Percentiles rank a stretch among this genome's conserved stretches.
These are phyloP conservation scores for Dermatemys mawii DNA, from an alignment of 2,113 vertebrate genomes.

Conservation along the genomic window DNA sequence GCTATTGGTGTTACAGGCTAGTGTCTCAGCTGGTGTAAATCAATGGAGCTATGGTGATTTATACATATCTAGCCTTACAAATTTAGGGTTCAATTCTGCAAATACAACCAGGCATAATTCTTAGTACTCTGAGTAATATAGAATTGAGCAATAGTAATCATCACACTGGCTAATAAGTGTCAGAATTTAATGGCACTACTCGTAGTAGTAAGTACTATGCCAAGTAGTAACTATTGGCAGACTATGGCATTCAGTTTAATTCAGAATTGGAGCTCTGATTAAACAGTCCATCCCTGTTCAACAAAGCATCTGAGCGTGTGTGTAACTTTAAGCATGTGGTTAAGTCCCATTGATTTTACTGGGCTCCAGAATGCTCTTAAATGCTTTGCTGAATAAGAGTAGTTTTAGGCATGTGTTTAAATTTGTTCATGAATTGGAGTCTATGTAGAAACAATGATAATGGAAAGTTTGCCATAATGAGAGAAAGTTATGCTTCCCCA, in stretches of 20 bases:
- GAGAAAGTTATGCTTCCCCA: not conserved
- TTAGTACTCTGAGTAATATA: not conserved
- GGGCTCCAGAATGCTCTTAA: not conserved
- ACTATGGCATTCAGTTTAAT: not conserved
- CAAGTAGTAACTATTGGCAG: not conserved
- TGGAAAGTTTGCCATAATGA: not conserved
- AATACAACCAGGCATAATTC: not conserved
- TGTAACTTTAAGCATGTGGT: not conserved
- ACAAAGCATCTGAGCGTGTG: not conserved
- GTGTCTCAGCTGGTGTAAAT: not conserved
- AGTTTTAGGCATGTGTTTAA: not conserved
- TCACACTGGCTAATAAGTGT: not conserved
- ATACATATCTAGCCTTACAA: not conserved
- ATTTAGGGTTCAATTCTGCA: not conserved
- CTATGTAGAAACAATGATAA: not conserved
- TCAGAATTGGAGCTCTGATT: not conserved
- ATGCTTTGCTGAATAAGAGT: conserved; percentile 10
- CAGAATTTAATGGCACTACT: conserved; percentile 24
- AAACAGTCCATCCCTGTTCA: not conserved
- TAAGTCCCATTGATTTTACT: not conserved
- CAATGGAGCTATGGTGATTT: conserved; percentile 19
- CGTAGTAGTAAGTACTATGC: not conserved
- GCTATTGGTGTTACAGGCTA: conserved; percentile 31
- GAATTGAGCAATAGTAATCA: not conserved
- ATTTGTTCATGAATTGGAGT: not conserved